Evolutionary conservation across 53 echinoderm and acorn worm genomes (phyloP).

Genomic region (Mesocentrotus franciscanus): DNA sequence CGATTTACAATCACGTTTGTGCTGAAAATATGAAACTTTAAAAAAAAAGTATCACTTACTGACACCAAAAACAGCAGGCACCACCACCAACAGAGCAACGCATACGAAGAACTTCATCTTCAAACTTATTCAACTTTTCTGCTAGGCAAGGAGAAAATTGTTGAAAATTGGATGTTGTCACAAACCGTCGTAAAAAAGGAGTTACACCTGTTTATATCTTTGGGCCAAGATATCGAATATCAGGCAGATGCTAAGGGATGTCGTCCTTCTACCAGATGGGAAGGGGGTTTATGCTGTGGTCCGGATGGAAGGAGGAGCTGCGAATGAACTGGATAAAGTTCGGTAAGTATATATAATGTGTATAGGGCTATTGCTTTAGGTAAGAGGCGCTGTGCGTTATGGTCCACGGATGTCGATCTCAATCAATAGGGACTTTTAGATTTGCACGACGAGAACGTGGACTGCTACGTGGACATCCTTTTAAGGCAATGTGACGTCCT

Average conservation of each 20-base stretch:
- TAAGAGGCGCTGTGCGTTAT: neutral
- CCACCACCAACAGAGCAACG: neutral
- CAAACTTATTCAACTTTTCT: neutral
- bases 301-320: neutral
- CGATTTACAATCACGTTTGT: too few relatives aligned
- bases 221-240: neutral
- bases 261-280: neutral
- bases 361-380: neutral
- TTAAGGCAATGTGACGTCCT: too few relatives aligned
- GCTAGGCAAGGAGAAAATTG: neutral
- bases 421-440: too few relatives aligned
- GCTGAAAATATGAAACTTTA: too few relatives aligned
- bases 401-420: neutral
- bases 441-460: too few relatives aligned
- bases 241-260: neutral
- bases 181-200: neutral
- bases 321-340: neutral
- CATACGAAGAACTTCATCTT: conserved; percentile 9
- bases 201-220: neutral
- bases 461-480: too few relatives aligned
- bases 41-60: neutral
- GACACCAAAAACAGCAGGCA: neutral
- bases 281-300: neutral
- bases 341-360: neutral
- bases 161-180: neutral